Percentiles rank a stretch among this genome's conserved stretches.
These are phyloP conservation scores for Holothuria leucospilota DNA, from an alignment of 53 echinoderm and acorn worm genomes.

Conservation along the genomic window DNA sequence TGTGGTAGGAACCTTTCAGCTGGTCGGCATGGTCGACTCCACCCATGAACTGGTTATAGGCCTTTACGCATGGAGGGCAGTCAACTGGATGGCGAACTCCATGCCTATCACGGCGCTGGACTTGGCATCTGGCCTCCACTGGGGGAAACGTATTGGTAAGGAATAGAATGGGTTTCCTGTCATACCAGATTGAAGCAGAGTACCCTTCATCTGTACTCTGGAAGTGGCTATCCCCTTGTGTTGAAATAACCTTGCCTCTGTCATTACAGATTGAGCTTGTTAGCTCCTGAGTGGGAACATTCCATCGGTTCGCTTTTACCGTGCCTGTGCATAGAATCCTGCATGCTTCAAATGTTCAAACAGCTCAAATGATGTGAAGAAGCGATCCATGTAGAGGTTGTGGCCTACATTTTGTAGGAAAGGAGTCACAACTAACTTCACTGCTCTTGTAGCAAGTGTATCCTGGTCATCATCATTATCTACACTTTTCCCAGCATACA, in stretches of 20 bases:
- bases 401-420: not conserved
- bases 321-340: no score
- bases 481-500: not conserved
- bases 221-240: conserved; percentile 1
- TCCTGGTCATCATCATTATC: not conserved
- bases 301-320: not conserved
- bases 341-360: not conserved
- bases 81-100: not conserved
- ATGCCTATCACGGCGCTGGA: not conserved
- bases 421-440: not conserved
- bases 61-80: not conserved
- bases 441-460: not conserved
- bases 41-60: no score
- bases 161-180: not conserved
- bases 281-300: not conserved
- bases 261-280: not conserved
- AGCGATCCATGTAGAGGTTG: no score
- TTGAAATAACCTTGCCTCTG: not conserved
- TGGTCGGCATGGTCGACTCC: not conserved
- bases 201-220: not conserved
- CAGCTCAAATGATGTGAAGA: not conserved
- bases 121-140: not conserved
- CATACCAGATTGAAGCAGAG: not conserved
- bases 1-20: no score
- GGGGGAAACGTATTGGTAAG: not conserved